These are phyloP conservation scores for Gavialis gangeticus DNA, from an alignment of 2,113 vertebrate genomes.

Conservation along the genomic window DNA sequence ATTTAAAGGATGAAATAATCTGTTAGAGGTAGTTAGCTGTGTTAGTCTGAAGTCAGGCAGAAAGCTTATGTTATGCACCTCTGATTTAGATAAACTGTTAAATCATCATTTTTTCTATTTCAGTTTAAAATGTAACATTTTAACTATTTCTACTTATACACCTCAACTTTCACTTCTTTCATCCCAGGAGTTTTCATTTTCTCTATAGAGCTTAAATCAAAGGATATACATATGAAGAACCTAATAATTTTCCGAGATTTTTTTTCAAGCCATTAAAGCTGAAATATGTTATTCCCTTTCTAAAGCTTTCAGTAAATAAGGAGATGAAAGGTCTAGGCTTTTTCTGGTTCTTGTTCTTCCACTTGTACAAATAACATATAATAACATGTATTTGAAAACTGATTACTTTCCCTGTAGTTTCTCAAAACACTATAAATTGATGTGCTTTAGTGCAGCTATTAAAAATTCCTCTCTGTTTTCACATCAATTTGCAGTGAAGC, in stretches of 20 bases:
- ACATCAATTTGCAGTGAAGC: slow-evolving; percentile 61
- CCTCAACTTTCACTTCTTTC: slow-evolving; percentile 32
- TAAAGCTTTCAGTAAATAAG: slow-evolving; percentile 88
- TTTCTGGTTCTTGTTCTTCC: slow-evolving; percentile 79
- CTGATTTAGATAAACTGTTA: background rate
- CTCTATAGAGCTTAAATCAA: slow-evolving; percentile 74
- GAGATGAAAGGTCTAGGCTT: slow-evolving; percentile 84
- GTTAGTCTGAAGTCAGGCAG: too few species aligned
- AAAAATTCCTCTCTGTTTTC: slow-evolving; percentile 67
- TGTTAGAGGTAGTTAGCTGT: background rate
- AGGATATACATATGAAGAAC: slow-evolving; percentile 53
- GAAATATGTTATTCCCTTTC: slow-evolving; percentile 82
- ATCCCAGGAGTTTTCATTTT: slow-evolving; percentile 45
- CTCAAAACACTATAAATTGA: slow-evolving; percentile 85
- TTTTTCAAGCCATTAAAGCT: slow-evolving; percentile 82
- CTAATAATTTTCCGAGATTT: slow-evolving; percentile 79
- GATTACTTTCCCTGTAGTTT: slow-evolving; percentile 80
- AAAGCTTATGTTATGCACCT: too few species aligned
- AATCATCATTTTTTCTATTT: slow-evolving; percentile 6
- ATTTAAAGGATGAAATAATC: slow-evolving; percentile 19
- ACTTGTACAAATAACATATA: slow-evolving; percentile 90
- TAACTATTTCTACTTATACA: slow-evolving; percentile 35
- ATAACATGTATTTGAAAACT: slow-evolving; percentile 86
- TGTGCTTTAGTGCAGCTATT: slow-evolving; percentile 77
- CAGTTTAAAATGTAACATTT: slow-evolving; percentile 24